Base-by-base conservation (phyloP, 2,113 vertebrate genomes). In the Dromas ardeola region DNA sequence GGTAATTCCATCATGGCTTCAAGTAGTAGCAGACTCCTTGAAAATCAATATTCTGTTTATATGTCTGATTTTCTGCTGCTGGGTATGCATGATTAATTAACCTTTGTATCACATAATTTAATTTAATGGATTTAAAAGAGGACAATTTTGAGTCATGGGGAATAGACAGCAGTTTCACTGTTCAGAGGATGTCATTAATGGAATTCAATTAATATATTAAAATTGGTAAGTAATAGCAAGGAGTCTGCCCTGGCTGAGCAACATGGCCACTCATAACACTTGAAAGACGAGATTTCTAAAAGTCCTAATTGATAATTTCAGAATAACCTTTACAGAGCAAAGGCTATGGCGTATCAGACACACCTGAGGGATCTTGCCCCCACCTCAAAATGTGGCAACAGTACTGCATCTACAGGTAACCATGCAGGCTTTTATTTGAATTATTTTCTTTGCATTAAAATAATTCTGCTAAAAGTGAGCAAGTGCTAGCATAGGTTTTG, bases 21-120 rank as follows among this genome's bases (percentile, higher is more conserved):
- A 93, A 96, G 62, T 3, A 73, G 59, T 14, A 86, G 29, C 22
- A 90, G 43, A 71, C 52, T 90, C 58, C 72, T 89, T 91, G 36
- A 90, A 97, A 83, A 98, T 97, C 96, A 97, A 98, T 97, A 98
- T 87, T 95, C 70, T 40, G 15, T 96, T 98, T 97, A 93, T 88
- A 89, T 43, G 40, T 70, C 80, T 90, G 71, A 91, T 93, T 96
- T 97, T 97, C 69, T 88, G 63, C 84, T 96, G 59, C 65, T 93
- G 70, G 45, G 32, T 70, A 42, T 72, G 53, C 83, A 59, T 95
- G 59, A 96, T 96, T 96, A 97, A 97, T 97, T 98, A 96, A 97
- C 66, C 36, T 95, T 77, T 90, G 30, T 84, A 94, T 93, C 55
- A 95, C 47, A 82, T 92, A 95, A 93, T 95, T 95, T 93, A 92